These are phyloP conservation scores for Pyrocoelia pectoralis DNA, from an alignment of 2,888 invertebrate genomes.

Conservation along the genomic window DNA sequence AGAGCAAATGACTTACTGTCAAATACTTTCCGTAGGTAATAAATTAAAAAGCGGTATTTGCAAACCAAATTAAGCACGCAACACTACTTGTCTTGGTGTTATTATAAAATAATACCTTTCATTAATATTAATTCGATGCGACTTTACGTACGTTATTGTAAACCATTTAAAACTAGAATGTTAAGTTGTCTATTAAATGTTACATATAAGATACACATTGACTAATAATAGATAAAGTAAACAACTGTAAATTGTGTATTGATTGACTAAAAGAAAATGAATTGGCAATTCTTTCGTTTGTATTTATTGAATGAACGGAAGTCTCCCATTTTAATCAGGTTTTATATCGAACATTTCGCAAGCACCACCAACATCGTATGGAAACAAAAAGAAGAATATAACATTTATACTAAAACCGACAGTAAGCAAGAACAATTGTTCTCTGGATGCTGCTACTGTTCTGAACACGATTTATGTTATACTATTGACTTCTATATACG, in stretches of 20 bases:
- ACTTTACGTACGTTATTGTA: no score
- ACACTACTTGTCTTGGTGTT: no score
- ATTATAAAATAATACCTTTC: no score
- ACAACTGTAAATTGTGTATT: conserved; percentile 3
- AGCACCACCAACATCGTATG: conserved; percentile 48
- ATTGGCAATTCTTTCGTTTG: conserved; percentile 3
- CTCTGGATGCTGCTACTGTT: conserved; percentile 60
- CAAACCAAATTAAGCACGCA: no score
- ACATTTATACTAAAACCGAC: conserved; percentile 57
- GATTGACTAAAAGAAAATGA: conserved; percentile 9
- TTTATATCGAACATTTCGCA: conserved; percentile 41
- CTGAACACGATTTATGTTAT: conserved; percentile 57
- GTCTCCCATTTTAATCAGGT: conserved; percentile 14
- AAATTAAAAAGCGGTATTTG: no score
- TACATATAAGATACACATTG: not conserved
- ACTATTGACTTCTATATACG: conserved; percentile 50
- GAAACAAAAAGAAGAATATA: conserved; percentile 49
- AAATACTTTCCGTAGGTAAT: no score
- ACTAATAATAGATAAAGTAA: conserved; percentile 2
- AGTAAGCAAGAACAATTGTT: conserved; percentile 60
- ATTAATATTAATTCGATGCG: no score
- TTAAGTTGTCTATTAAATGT: not conserved
- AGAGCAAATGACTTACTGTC: no score
- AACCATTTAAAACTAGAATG: not conserved
- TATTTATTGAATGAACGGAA: conserved; percentile 20